Base-by-base conservation (phyloP, 2,888 invertebrate genomes). In the Neuroscelio doddi region DNA sequence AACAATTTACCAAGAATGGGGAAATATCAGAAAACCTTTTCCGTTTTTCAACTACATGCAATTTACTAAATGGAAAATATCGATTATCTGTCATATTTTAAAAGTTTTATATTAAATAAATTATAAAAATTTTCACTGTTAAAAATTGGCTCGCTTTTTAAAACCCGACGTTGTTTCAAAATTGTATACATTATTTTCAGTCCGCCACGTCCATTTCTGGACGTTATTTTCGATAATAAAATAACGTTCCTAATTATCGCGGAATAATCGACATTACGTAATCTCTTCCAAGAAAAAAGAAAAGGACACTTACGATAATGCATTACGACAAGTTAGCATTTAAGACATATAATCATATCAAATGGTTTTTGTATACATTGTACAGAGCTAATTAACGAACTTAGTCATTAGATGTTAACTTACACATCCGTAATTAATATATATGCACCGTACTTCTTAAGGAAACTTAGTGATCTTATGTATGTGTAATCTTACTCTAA, bases 401-500 rank as follows among this genome's bases (percentile, higher is more conserved):
- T 80, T 81, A 82, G 81, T 81, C 81, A 82, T 77, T 80, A 80
- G 80, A 70, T 74, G 71, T 73, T 80, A 81, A 81, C 79, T n/a
- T 77, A 79, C 71, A 71, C 70, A 67, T 70, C 56, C 71, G 70
- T 68, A 68, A 69, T 71, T 73, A 70, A 67, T 64, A 70, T 65
- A 53, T 66, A 64, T 29, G 51, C 61, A 61, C 16, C 38, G 38
- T 73, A 72, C 63, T 38, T 49, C 32, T 45, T 71, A 72, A 74
- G 64, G 64, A 56, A 66, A 66, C 62, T 53, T 68, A 70, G 66
- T 52, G 52, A 70, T 73, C 57, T 69, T 66, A 57, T 55, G 61
- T 59, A 57, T 46, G 46, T 62, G 49, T 41, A 51, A 29, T 34
- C 41, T 8, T 24, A 24, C 24, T n/a, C 3, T 34, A 8, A 34